Evolutionary conservation across 1,140 invertebrate genomes (phyloP), one percentile per base, ranked within the genome.

Genomic region (Aphidius gifuensis): DNA sequence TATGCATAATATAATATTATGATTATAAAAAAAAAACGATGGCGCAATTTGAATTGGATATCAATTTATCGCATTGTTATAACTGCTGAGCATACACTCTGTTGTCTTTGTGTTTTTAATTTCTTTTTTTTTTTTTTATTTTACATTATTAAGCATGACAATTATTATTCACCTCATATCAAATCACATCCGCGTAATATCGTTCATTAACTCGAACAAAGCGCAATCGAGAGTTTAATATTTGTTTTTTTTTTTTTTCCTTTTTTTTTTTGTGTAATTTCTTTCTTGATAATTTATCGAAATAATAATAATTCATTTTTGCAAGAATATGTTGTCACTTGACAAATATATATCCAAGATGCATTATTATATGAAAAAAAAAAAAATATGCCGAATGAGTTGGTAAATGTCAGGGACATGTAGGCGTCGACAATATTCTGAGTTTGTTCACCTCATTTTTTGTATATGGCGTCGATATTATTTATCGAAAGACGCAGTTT

Each of bases 371-470:
- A 49, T 49, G 39, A 5, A 40, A 55, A n/a, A 55, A 55, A 55
- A 40, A 55, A 55, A 43, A 55, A 43, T 43, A 32, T 32, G 23
- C 53, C 40, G 39, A 44, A 39, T 55, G 53, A 55, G 40, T 55
- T 55, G 53, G 39, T 60, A 60, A 53, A 60, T 60, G 58, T 60
- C 58, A 60, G 40, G 48, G 47, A 51, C 40, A 49, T 60, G 42
- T 60, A 40, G 49, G 49, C 49, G 58, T 60, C 40, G n/a, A 39
- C 21, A 39, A 51, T 60, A 51, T 60, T 60, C 11, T 8, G 53
- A 51, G 58, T 60, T 60, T 60, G 39, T 60, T 60, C 58, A 60
- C 58, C 58, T 60, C 48, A 43, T 38, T 23, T 42, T 3, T 5
- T 60, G 0, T 32, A 4, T 32, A 1, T 1, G 23, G 23, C 23